A percentile compares a stretch with the other conserved stretches of the same genome.
phyloP scores from a whole-genome alignment of 2,888 invertebrate genomes.

The Amorpha juglandis region DNA sequence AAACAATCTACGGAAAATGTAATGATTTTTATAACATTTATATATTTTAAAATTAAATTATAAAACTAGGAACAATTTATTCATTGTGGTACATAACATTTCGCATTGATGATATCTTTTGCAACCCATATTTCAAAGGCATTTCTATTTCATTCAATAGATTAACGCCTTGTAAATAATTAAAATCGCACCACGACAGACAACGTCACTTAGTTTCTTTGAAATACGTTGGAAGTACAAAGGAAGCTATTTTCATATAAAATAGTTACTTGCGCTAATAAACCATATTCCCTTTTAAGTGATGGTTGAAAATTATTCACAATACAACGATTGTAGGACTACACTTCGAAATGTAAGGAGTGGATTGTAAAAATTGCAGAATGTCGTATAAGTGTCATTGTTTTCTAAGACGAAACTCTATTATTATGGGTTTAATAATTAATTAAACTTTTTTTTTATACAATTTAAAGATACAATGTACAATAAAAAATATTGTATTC shows the following conservation, averaged over 20 bases:
- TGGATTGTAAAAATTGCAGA: background rate
- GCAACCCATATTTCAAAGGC: background rate
- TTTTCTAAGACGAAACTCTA: background rate
- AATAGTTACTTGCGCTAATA: background rate
- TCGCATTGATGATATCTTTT: too few species aligned
- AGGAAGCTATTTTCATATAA: constrained; percentile 12
- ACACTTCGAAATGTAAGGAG: background rate
- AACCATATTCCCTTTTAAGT: constrained; percentile 7
- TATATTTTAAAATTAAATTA: too few species aligned
- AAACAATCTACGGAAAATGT: too few species aligned
- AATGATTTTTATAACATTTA: too few species aligned
- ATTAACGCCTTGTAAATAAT: constrained; percentile 11
- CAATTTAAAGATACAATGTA: too few species aligned
- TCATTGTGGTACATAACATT: too few species aligned
- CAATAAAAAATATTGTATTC: too few species aligned
- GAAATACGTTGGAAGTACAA: constrained; percentile 15
- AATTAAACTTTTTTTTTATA: too few species aligned
- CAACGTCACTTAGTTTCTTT: background rate
- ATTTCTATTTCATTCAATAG: constrained; percentile 4
- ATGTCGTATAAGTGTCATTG: background rate
- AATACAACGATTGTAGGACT: background rate
- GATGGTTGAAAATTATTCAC: background rate
- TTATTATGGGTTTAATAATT: too few species aligned
- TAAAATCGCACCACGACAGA: constrained; percentile 1
- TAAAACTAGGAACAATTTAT: too few species aligned